These are phyloP conservation scores for Aptenodytes patagonicus DNA, from an alignment of 2,113 vertebrate genomes.

Conservation along the genomic window DNA sequence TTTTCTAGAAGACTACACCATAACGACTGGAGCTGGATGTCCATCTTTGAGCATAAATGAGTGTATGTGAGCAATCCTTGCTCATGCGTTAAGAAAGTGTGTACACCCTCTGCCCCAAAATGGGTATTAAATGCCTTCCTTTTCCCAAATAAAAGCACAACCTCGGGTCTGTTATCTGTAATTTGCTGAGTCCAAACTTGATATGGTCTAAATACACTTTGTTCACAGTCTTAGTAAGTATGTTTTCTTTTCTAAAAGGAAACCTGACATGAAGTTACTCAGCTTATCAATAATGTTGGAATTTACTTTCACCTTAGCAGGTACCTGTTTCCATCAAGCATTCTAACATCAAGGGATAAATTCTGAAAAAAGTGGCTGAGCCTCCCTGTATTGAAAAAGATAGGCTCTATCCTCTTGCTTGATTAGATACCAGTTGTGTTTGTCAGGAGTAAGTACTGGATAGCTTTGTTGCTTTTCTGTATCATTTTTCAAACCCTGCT, in stretches of 20 bases:
- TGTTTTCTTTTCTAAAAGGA: not conserved
- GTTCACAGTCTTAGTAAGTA: not conserved
- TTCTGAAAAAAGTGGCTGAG: not conserved
- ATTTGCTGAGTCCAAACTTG: not conserved
- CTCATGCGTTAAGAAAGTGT: not conserved
- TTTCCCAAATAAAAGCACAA: not conserved
- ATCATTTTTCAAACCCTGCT: not conserved
- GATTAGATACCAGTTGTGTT: not conserved
- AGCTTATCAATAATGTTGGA: not conserved
- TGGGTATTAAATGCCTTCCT: not conserved
- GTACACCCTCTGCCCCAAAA: not conserved
- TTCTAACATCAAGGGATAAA: not conserved
- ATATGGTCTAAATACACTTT: not conserved
- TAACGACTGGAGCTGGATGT: not conserved
- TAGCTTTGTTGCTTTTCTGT: not conserved
- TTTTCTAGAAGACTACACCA: not conserved
- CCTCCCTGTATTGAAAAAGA: not conserved
- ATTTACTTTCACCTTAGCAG: not conserved
- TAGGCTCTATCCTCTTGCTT: not conserved
- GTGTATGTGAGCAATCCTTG: not conserved
- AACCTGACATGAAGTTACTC: not conserved
- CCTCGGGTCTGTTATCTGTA: not conserved
- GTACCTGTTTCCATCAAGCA: not conserved
- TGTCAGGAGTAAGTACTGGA: not conserved
- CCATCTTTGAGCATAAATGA: not conserved